Conservation (phyloP, 2,113 vertebrate species). For the Vicugna pacos region DNA sequence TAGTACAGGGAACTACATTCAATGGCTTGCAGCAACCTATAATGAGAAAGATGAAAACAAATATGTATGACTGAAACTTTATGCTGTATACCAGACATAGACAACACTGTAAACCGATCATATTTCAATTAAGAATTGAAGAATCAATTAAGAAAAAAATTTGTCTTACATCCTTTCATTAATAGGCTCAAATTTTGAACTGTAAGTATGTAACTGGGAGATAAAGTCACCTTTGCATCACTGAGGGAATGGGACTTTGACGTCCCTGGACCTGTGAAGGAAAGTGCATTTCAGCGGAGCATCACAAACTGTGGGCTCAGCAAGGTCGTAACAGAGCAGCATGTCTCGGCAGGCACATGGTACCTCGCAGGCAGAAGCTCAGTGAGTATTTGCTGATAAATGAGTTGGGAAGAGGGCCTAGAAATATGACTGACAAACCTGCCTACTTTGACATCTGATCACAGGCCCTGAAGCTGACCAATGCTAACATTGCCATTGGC, state of each 20-base stretch:
- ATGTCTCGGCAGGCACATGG: neutral
- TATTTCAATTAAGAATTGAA: no score
- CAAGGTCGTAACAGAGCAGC: neutral
- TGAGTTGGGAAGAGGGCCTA: neutral
- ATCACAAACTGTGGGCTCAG: neutral
- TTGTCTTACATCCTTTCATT: neutral
- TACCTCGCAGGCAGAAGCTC: neutral
- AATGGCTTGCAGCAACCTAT: no score
- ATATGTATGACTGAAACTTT: no score
- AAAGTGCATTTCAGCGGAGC: neutral
- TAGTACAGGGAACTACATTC: no score
- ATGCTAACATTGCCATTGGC: neutral
- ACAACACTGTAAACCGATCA: no score
- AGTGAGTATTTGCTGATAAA: neutral
- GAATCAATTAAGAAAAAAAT: neutral
- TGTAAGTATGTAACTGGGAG: neutral
- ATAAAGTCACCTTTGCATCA: neutral
- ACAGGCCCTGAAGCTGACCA: neutral
- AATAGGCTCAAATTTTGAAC: neutral
- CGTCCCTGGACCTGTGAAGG: neutral
- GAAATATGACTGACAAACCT: neutral
- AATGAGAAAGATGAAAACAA: no score
- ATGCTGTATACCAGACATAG: no score
- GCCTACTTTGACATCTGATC: neutral
- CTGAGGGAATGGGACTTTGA: neutral